Evolutionary conservation across 2,113 vertebrate species (phyloP).

Genomic region (Chelonoidis abingdonii): DNA sequence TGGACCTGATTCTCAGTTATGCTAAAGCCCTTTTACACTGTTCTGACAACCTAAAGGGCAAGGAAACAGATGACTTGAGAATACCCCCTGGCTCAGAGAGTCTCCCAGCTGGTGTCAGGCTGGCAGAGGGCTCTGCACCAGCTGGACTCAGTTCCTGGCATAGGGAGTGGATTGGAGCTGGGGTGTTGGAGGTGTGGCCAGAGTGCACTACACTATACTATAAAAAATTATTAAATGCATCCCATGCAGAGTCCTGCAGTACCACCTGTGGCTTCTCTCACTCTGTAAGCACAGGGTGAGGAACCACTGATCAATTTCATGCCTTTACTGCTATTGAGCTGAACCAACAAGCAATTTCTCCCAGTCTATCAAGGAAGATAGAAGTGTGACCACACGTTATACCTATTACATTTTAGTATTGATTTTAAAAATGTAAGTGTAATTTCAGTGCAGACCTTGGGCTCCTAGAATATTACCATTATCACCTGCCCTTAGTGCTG

Average conservation of each 20-base stretch:
- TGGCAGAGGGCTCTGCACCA: not conserved
- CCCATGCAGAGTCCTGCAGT: not conserved
- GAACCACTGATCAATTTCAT: not conserved
- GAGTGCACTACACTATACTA: not conserved
- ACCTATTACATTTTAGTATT: not conserved
- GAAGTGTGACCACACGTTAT: rapidly evolving
- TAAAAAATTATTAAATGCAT: not conserved
- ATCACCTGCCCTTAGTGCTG: rapidly evolving
- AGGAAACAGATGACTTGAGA: not conserved
- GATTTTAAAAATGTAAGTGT: not conserved
- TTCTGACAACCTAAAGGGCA: no score
- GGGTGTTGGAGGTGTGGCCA: not conserved
- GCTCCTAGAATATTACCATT: rapidly evolving
- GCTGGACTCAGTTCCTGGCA: not conserved
- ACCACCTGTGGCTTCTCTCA: not conserved
- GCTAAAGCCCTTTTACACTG: not conserved
- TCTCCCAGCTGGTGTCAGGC: not conserved
- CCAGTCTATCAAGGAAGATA: not conserved
- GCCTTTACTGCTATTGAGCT: not conserved
- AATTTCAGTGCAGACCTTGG: not conserved
- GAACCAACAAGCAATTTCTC: rapidly evolving
- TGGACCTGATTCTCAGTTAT: not conserved
- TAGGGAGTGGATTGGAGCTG: not conserved
- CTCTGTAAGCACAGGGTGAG: no score
- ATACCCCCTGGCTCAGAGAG: not conserved